Conservation (phyloP, 2,113 vertebrate species). For the Dunckerocampus dactyliophorus region DNA sequence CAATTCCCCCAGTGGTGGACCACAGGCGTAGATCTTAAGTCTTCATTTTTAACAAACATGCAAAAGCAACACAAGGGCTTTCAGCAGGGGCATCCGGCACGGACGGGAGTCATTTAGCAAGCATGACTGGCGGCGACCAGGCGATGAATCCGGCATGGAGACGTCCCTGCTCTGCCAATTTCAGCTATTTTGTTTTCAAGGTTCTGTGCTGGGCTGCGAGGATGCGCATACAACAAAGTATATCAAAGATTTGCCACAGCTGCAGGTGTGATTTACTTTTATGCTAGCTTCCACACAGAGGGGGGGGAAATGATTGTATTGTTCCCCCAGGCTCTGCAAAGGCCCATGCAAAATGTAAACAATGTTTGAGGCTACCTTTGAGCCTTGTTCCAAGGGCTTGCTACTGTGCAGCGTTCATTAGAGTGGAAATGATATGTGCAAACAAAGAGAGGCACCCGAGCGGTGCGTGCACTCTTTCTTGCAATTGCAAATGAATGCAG, state of each 20-base stretch:
- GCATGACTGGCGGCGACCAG: neutral
- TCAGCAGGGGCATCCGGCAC: conserved; percentile 52
- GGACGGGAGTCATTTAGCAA: conserved; percentile 7
- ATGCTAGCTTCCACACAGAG: conserved; percentile 21
- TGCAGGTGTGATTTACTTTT: conserved; percentile 20
- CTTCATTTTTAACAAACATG: conserved; percentile 20
- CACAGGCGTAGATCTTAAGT: conserved; percentile 34
- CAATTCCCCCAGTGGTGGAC: conserved; percentile 34
- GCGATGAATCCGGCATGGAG: conserved; percentile 33
- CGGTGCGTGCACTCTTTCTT: conserved; percentile 48
- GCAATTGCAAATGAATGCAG: conserved; percentile 71
- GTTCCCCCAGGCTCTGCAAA: conserved; percentile 28
- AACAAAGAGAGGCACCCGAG: conserved; percentile 65
- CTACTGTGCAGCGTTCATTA: conserved; percentile 63
- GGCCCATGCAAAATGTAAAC: conserved; percentile 63
- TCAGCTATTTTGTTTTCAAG: conserved; percentile 38
- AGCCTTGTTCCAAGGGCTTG: conserved; percentile 53
- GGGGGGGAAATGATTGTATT: conserved; percentile 26
- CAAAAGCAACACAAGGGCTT: conserved; percentile 20
- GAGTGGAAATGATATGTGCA: conserved; percentile 73
- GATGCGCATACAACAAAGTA: conserved; percentile 28
- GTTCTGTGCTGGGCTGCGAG: conserved; percentile 24
- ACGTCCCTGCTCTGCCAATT: conserved; percentile 40
- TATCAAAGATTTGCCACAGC: conserved; percentile 41
- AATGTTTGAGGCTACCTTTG: conserved; percentile 56